Evolutionary conservation across 2,113 vertebrate species (phyloP), one percentile per base, ranked within the genome.

Genomic region (Eidolon helvum): DNA sequence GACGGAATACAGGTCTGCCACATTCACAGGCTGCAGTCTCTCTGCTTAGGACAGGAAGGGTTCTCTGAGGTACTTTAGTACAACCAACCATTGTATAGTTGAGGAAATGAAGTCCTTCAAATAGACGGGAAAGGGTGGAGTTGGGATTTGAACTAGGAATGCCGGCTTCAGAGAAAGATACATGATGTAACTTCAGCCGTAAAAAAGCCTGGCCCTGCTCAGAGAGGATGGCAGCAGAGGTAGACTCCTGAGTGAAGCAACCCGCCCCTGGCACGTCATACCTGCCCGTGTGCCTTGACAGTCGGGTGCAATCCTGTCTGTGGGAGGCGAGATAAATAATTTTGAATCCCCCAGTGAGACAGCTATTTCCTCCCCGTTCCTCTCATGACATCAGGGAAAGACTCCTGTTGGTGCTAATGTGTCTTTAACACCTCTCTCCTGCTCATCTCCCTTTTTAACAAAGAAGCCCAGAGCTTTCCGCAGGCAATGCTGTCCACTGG

Each of bases 121-220:
- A 40, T 0, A 45, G 75, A 79, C 59, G 0, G 95, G 91, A 95
- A 94, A 77, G 79, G 91, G 89, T 24, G 82, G 79, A 21, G 82
- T 19, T 0, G 9, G 87, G 83, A 65, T 63, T 43, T 19, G 61
- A 63, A 40, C 30, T 19, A 55, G 89, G 80, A 85, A 72, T 30
- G 82, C 38, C 77, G 80, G 88, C 65, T 40, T 43, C 38, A 1
- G 74, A 65, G 71, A 35, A 90, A 66, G 85, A 53, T 50, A 33
- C 24, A 28, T 61, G 88, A 65, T 24, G 50, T 68, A 15, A 88
- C 80, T 40, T 48, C 55, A 68, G 68, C 61, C 33, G 0, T 40
- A 10, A 50, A n/a, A 26, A 57, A 65, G 80, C 30, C 68, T 33
- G 24, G 33, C 15, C 61, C 50, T 21, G 59, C n/a, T 72, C 19